phyloP scores from a whole-genome alignment of 2,888 invertebrate species.

The Apotomis betuletana region DNA sequence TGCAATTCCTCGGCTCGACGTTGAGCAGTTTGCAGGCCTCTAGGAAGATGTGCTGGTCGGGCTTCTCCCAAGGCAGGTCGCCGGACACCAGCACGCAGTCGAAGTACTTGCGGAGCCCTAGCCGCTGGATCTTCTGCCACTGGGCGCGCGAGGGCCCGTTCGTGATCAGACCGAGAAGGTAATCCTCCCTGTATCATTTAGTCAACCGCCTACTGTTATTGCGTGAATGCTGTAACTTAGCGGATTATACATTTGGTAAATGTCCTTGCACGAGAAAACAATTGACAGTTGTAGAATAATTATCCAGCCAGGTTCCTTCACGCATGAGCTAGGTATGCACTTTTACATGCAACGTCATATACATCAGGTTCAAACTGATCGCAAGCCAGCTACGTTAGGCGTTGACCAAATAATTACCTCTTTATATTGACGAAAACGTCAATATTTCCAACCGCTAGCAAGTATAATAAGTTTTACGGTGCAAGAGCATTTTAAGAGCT shows the following conservation, averaged over 20 bases:
- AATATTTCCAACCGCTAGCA: neutral
- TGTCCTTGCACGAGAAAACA: constrained; percentile 59
- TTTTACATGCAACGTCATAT: too few relatives aligned
- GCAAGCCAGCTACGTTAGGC: too few relatives aligned
- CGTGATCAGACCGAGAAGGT: constrained; percentile 91
- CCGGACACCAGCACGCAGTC: constrained; percentile 92
- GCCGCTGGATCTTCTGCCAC: constrained; percentile 92
- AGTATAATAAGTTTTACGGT: constrained; percentile 46
- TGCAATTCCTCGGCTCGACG: constrained; percentile 89
- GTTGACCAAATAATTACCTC: neutral
- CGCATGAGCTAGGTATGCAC: neutral
- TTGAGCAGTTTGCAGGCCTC: constrained; percentile 90
- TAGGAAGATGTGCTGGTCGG: constrained; percentile 91
- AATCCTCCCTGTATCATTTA: constrained; percentile 86
- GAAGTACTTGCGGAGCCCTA: constrained; percentile 88
- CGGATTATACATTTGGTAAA: constrained; percentile 69
- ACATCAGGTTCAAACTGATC: too few relatives aligned
- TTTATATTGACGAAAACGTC: neutral
- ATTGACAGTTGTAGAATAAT: neutral
- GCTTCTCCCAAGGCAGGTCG: constrained; percentile 94
- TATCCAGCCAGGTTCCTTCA: neutral
- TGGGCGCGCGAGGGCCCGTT: constrained; percentile 94
- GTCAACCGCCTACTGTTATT: constrained; percentile 76
- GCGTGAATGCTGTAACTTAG: constrained; percentile 75
- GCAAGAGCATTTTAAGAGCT: constrained; percentile 69